Evolutionary conservation across 2,113 vertebrate species (phyloP).

Genomic region (Cyphomyrus discorhynchus): DNA sequence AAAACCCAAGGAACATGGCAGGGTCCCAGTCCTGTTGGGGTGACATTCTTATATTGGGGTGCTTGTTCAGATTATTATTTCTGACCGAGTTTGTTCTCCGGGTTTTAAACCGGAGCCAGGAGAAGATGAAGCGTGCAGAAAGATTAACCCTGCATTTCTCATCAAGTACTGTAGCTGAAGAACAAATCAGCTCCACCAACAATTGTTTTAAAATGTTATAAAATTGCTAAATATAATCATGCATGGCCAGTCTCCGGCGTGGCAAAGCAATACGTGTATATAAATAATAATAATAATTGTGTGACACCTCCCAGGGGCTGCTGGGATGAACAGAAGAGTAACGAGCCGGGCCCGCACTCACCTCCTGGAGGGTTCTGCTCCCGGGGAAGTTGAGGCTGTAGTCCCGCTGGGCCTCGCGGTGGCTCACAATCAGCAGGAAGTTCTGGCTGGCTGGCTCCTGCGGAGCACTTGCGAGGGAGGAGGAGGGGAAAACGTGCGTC

Average conservation of each 20-base stretch:
- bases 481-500: conserved; percentile 52
- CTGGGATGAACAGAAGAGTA: neutral
- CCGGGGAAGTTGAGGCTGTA: conserved; percentile 98
- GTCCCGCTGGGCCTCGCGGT: conserved; percentile 95
- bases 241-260: neutral
- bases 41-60: neutral
- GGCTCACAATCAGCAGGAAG: conserved; percentile 95
- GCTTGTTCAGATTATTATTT: neutral
- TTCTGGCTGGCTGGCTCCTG: conserved; percentile 97
- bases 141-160: neutral
- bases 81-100: neutral
- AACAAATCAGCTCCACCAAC: neutral
- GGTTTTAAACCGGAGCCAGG: neutral
- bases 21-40: neutral
- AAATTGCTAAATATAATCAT: neutral
- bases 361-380: conserved; percentile 97
- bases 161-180: neutral
- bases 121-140: neutral
- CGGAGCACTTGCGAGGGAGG: conserved; percentile 66
- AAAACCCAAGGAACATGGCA: neutral
- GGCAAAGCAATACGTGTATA: neutral
- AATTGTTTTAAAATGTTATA: neutral
- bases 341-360: conserved; percentile 52
- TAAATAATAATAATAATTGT: neutral
- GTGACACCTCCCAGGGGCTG: neutral